Evolutionary conservation across 1,140 invertebrate species (phyloP), one percentile per base, ranked within the genome.

Genomic region (Antheraea pernyi): DNA sequence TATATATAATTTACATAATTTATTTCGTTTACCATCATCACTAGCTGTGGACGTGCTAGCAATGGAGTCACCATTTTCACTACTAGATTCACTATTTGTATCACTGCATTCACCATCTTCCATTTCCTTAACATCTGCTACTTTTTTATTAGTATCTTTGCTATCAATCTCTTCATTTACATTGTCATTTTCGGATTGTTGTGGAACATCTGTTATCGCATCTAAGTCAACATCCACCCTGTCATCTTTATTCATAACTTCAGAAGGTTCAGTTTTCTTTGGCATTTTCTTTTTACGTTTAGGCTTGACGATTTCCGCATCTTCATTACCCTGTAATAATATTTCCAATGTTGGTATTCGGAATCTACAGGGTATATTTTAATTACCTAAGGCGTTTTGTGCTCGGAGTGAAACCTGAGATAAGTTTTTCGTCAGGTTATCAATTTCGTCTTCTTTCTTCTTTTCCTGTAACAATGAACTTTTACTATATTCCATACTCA

Each of bases 21-120:
- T 63, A 37, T 37, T 36, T 53, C 46, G 76, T 67, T 90, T 89
- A 88, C 87, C 89, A 85, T 89, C 86, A 81, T 91, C 89, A 80
- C 73, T 88, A 70, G 77, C 78, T 62, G 85, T 86, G 18, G 86
- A 81, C 58, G 87, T 86, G 68, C 88, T 91, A 72, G 67, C 72
- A 61, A 68, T 65, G 10, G 79, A 79, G 59, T 77, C 68, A 58
- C 59, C 72, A 71, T 79, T 79, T 61, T 83, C 78, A 65, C 73
- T 78, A 48, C 72, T 76, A 62, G 79, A 58, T 75, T 86, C 85
- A 72, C 75, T 81, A 64, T 82, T 86, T 66, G 91, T 93, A 37
- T 94, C 93, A 73, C 94, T 94, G 85, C 94, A 95, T 93, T 96
- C 95, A 22, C 95, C 95, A 86, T 96, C 95, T 91, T 96, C 84